Percentiles rank a stretch among this genome's conserved stretches.
Evolutionary conservation across 2,888 invertebrate species (phyloP).

Genomic region (Kryphioiulus occultus): DNA sequence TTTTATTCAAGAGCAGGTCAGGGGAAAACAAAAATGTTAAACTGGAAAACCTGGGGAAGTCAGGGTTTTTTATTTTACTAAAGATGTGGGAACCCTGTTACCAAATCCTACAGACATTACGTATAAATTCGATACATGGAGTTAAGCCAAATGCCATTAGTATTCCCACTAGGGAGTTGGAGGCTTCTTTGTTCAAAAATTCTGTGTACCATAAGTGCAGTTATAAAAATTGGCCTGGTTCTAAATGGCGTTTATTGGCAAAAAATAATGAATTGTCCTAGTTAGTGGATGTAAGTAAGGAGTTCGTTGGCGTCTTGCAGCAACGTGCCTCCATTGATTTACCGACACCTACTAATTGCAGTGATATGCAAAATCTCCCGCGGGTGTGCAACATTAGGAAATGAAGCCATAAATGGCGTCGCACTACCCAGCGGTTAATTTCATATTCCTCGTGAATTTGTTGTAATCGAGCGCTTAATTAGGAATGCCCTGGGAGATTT

Average conservation of each 20-base stretch:
- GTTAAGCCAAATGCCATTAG: background rate
- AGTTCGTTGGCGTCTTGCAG: background rate
- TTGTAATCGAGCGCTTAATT: conserved; percentile 35
- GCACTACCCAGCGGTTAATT: conserved; percentile 27
- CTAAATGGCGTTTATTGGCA: background rate
- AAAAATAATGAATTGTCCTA: background rate
- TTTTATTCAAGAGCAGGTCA: no score
- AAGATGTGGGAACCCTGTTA: no score
- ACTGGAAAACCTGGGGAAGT: no score
- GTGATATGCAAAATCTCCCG: background rate
- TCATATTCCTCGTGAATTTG: conserved; percentile 2
- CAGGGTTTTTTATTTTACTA: no score
- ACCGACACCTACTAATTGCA: background rate
- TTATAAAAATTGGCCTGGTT: background rate
- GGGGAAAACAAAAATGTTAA: no score
- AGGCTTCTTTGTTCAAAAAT: background rate
- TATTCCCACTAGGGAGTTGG: background rate
- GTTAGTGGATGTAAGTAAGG: background rate
- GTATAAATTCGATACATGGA: no score
- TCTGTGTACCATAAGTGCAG: background rate
- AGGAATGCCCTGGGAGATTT: conserved; percentile 24
- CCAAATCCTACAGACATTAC: no score
- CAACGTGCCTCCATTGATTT: conserved; percentile 4
- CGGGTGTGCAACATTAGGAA: conserved; percentile 19
- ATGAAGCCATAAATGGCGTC: conserved; percentile 4